Base-by-base conservation (phyloP, 2,113 vertebrate species). In the Castor canadensis region DNA sequence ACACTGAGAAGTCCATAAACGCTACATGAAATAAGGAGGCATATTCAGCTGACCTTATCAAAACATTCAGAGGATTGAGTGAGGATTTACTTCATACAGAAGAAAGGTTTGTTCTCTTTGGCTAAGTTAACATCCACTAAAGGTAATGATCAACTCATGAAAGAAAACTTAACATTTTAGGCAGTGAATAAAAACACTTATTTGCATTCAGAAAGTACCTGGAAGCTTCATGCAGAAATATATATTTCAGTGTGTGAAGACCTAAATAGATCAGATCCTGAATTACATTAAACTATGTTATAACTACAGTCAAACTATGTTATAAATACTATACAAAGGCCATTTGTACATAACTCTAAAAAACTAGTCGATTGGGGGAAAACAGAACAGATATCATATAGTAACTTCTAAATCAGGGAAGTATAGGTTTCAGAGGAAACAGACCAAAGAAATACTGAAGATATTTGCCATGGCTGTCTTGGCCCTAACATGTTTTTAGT, bases 131-230 rank as follows among this genome's bases (percentile, higher is more conserved):
- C 56, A 91, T 86, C 49, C 28, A 60, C 15, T 38, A 84, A 81
- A 64, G 40, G 43, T 30, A 16, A 89, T n/a, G 4, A 60, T 38
- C 45, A 86, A 69, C 8, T 28, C 54, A 56, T 17, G 40, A 47
- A 91, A 90, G 67, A 85, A 96, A 92, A 79, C 16, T 6, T 82
- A 62, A n/a, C 71, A 84, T 92, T 47, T 94, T 56, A 81, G n/a
- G 62, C 5, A 90, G 38, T 38, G 54, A 91, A 87, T 47, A 93
- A 86, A 94, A 89, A 69, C 83, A 94, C 76, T 71, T 47, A 66
- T 32, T 89, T 85, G 12, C 8, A 89, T 73, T 73, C 60, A 85
- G 26, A 95, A 94, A 87, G 66, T 77, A 89, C 22, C 54, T 81
- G 20, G n/a, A 67, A 85, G 56, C 12, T 69, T 94, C 35, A 80